phyloP scores from a whole-genome alignment of 1,140 invertebrate species.

The Lepidotrigona ventralis region DNA sequence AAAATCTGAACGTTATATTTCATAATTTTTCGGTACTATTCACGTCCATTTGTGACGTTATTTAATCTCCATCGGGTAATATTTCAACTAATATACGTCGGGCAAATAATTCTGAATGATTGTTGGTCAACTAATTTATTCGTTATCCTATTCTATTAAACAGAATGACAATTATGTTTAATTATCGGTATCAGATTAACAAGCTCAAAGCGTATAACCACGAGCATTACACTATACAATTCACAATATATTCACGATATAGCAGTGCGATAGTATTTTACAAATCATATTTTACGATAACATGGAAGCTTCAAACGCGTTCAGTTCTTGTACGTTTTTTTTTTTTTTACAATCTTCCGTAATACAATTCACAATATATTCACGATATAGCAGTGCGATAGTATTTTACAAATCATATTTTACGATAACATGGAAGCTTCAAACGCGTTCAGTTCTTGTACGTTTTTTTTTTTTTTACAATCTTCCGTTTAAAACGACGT shows the following conservation, averaged over 20 bases:
- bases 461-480: background rate
- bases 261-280: background rate
- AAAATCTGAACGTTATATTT: background rate
- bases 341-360: too few species aligned
- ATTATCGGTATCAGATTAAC: background rate
- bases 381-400: background rate
- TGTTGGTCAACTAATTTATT: background rate
- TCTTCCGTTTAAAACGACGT: background rate
- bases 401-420: background rate
- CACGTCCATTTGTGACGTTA: background rate
- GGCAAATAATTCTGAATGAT: background rate
- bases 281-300: background rate
- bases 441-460: background rate
- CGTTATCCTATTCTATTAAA: background rate
- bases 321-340: background rate
- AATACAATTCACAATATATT: too few species aligned
- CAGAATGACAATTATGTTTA: background rate
- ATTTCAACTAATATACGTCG: background rate
- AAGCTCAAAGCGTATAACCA: background rate
- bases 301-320: background rate
- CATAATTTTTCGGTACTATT: background rate
- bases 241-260: background rate
- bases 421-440: background rate
- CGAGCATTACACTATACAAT: too few species aligned
- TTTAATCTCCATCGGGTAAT: background rate